A percentile compares a stretch with the other conserved stretches of the same genome.
phyloP scores from a whole-genome alignment of 2,797 vertebrate species.

The Myiotriccus ornatus region DNA sequence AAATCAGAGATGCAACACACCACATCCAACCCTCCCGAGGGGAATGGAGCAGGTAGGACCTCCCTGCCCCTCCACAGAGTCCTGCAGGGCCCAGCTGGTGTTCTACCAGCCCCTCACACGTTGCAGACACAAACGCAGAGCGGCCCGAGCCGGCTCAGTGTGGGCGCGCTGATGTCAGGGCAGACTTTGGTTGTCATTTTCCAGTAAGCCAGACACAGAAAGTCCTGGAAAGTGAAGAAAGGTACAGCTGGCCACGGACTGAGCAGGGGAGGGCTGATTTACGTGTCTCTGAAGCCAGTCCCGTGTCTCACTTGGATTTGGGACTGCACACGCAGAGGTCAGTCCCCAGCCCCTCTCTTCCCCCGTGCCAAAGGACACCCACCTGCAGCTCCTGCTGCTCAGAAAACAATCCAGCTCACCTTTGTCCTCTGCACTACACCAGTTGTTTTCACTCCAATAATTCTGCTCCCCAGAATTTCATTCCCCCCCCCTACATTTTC shows the following conservation, averaged over 20 bases:
- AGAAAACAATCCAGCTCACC: not conserved
- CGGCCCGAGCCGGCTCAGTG: not conserved
- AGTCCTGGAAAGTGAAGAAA: not conserved
- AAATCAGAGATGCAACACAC: not conserved
- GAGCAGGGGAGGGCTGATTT: not conserved
- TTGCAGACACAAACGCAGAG: not conserved
- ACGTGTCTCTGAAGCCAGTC: not conserved
- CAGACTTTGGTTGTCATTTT: not conserved
- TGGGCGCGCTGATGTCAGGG: not conserved
- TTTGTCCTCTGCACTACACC: not conserved
- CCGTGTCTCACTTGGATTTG: not conserved
- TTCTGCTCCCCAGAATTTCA: slow-evolving; percentile 3
- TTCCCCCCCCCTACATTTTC: not conserved
- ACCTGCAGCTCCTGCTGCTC: not conserved
- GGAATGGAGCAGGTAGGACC: not conserved
- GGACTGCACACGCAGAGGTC: not conserved
- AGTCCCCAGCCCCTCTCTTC: not conserved
- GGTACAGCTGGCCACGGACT: not conserved
- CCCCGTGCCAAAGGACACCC: not conserved
- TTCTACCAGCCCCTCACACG: not conserved
- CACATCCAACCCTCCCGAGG: not conserved
- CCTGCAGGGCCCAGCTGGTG: not conserved
- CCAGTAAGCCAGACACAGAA: not conserved
- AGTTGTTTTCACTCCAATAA: not conserved
- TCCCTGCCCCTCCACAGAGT: not conserved